A percentile compares a stretch with the other conserved stretches of the same genome.
Conservation (phyloP, 1,140 invertebrate genomes). For the Acyrthosiphon pisum region DNA sequence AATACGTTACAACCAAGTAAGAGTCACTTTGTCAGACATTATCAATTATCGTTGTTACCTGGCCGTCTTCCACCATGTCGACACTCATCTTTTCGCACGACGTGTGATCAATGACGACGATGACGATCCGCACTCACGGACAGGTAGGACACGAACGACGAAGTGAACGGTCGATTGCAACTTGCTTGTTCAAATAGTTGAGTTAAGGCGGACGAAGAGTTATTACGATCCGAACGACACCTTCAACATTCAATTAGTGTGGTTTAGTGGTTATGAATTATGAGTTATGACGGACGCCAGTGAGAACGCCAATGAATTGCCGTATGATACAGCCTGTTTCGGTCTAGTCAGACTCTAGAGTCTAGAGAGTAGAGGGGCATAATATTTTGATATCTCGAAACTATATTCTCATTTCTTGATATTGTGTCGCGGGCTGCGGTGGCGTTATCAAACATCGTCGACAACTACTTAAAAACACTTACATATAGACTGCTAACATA, state of each 20-base stretch:
- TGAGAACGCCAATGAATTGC: no score
- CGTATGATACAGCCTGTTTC: no score
- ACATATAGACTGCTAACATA: no score
- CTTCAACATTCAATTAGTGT: not conserved
- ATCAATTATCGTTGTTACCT: not conserved
- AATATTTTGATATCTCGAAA: not conserved
- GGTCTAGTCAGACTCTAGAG: no score
- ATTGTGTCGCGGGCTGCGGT: not conserved
- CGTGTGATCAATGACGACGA: not conserved
- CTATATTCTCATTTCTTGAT: not conserved
- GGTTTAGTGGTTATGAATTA: not conserved
- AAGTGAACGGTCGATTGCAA: not conserved
- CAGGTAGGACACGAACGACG: not conserved
- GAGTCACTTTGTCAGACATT: not conserved
- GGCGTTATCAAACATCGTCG: not conserved
- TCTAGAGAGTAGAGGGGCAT: not conserved
- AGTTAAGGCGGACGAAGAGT: not conserved
- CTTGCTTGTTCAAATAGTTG: no score
- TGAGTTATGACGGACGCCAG: not conserved
- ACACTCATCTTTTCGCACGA: constrained; percentile 22
- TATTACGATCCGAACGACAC: not conserved
- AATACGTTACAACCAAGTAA: no score
- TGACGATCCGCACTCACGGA: not conserved
- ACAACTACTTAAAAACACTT: no score
- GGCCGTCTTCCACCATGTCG: constrained; percentile 44